Base-by-base conservation (phyloP, 2,113 vertebrate genomes). In the Trinectes maculatus region DNA sequence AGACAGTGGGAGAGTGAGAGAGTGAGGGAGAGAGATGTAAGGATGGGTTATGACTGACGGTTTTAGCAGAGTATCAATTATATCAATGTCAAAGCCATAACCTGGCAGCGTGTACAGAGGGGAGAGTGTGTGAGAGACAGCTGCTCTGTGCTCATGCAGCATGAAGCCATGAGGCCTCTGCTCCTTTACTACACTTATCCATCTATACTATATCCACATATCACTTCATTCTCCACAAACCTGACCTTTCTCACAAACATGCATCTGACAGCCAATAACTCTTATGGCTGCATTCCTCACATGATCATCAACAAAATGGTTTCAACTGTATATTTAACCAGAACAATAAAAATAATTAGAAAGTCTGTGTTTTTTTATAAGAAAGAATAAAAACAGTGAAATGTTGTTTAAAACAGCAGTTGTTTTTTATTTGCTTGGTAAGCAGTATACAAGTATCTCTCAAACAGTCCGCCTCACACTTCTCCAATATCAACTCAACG, bases 21-120 rank as follows among this genome's bases (percentile, higher is more conserved):
- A 46, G 59, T 47, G 71, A 68, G 73, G 65, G 76, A 71, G 73
- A 82, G 66, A 82, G 83, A 85, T 70, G 82, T 84, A 78, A 85
- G 83, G 89, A 88, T 75, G 75, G 84, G 74, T 84, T 88, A 74
- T 86, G 88, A 89, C 71, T 83, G 88, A 91, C 89, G 79, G 86
- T 85, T 92, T 91, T 89, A 91, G 84, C 86, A 89, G 82, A 86
- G 88, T 87, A 90, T 87, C 87, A 91, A 85, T 93, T 91, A 93
- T 85, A 80, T 87, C 89, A 76, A 83, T 79, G 87, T 92, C 86
- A 83, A 75, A 90, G 86, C 72, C 77, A 39, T 64, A 88, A 88
- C 77, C 83, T 80, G 77, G 71, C 77, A 64, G 77, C 80, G 79
- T 80, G 82, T 66, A 40, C 84, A 61, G 70, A 64, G 64, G n/a